These are phyloP conservation scores for Ennomos fuscantarius DNA, from an alignment of 2,888 invertebrate species.

Conservation along the genomic window DNA sequence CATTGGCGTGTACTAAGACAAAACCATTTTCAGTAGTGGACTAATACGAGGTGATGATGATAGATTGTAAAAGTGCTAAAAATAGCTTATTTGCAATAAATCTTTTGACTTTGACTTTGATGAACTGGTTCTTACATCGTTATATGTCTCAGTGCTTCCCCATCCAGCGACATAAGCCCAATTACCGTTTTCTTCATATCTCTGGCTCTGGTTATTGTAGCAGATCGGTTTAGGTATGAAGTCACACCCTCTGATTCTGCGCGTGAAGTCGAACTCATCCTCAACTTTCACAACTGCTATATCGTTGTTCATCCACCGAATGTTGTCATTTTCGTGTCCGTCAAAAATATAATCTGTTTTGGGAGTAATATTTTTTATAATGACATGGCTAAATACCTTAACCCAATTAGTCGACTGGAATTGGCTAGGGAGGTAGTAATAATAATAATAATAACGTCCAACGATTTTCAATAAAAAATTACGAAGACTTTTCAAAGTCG, in stretches of 20 bases:
- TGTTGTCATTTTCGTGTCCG: constrained; percentile 66
- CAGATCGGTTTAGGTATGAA: constrained; percentile 56
- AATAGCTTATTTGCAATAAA: no score
- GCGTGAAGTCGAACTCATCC: constrained; percentile 61
- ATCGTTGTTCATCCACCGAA: constrained; percentile 70
- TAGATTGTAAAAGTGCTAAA: no score
- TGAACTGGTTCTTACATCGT: constrained; percentile 47
- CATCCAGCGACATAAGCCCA: constrained; percentile 55
- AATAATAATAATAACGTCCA: no score
- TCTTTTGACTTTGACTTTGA: no score
- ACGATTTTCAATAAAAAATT: no score
- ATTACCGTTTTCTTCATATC: constrained; percentile 51
- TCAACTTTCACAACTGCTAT: constrained; percentile 65
- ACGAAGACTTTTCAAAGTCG: no score
- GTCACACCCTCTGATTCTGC: constrained; percentile 60
- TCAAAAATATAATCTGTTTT: constrained; percentile 62
- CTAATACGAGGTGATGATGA: no score
- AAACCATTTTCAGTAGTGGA: no score
- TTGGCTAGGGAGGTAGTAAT: no score
- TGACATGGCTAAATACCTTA: no score
- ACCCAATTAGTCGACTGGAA: no score
- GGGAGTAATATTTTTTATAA: not conserved
- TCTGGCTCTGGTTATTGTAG: constrained; percentile 56
- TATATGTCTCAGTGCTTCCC: constrained; percentile 57
- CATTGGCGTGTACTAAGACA: no score